phyloP scores from a whole-genome alignment of 2,888 invertebrate genomes.

The Mythimna albipuncta region DNA sequence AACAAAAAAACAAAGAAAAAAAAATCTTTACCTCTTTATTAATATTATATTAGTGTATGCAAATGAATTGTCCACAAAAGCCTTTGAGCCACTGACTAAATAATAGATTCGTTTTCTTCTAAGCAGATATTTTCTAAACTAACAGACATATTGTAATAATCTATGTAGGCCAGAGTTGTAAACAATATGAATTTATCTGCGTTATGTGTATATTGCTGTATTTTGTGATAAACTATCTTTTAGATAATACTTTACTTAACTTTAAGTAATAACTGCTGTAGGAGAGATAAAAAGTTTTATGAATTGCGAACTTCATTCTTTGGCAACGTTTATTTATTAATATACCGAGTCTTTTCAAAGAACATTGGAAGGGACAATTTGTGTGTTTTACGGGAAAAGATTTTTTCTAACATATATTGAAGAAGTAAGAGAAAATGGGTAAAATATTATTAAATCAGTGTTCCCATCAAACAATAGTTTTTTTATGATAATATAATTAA shows the following conservation, averaged over 20 bases:
- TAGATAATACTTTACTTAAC: slow-evolving; percentile 45
- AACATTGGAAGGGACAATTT: too few relatives aligned
- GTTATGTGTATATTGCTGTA: slow-evolving; percentile 41
- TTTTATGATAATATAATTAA: too few relatives aligned
- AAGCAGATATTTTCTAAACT: slow-evolving; percentile 22
- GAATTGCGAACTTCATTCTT: slow-evolving; percentile 8
- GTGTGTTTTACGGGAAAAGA: too few relatives aligned
- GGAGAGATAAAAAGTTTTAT: slow-evolving; percentile 23
- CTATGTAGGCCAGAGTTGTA: slow-evolving; percentile 53
- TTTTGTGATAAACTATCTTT: slow-evolving; percentile 55
- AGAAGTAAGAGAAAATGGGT: too few relatives aligned
- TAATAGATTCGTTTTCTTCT: background rate
- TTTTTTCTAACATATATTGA: too few relatives aligned
- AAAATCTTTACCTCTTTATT: too few relatives aligned
- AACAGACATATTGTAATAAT: slow-evolving; percentile 38
- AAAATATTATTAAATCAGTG: too few relatives aligned
- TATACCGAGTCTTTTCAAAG: too few relatives aligned
- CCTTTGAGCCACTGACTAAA: background rate
- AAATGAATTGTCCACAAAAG: background rate
- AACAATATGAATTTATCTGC: slow-evolving; percentile 52
- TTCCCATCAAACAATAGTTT: too few relatives aligned
- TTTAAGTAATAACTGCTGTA: slow-evolving; percentile 46
- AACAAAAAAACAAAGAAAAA: too few relatives aligned
- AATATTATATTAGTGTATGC: too few relatives aligned
- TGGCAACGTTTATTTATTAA: background rate